phyloP scores from a whole-genome alignment of 2,797 vertebrate genomes.

The Enteromius radiatus region DNA sequence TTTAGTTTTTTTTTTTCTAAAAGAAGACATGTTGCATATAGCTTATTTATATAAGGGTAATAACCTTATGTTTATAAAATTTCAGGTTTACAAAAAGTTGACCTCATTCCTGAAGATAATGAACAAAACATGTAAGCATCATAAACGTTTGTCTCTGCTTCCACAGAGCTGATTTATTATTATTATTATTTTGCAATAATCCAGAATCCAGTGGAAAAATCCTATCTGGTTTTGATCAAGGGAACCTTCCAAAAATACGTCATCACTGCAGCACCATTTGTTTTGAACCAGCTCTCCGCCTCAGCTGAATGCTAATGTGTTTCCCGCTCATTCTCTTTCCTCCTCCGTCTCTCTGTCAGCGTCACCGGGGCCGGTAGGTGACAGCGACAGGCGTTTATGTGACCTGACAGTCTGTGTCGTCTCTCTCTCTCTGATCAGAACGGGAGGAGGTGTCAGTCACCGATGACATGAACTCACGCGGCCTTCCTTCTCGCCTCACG shows the following conservation, averaged over 20 bases:
- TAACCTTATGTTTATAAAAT: neutral
- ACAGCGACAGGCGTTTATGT: constrained; percentile 20
- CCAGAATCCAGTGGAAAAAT: neutral
- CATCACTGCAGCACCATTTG: neutral
- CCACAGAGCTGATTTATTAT: neutral
- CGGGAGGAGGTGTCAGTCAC: constrained; percentile 17
- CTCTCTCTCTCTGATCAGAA: constrained; percentile 27
- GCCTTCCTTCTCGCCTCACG: constrained; percentile 3
- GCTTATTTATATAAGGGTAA: neutral
- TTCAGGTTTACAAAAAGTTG: neutral
- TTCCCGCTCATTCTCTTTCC: constrained; percentile 3
- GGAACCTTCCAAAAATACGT: neutral
- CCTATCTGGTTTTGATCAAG: neutral
- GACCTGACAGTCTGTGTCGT: constrained; percentile 17
- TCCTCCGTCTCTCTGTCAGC: neutral
- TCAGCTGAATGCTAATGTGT: constrained; percentile 29
- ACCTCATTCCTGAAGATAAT: neutral
- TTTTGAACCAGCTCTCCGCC: neutral
- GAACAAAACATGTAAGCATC: neutral
- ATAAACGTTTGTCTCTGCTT: neutral
- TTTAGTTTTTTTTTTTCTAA: too few species aligned
- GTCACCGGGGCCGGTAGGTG: neutral
- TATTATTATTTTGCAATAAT: neutral
- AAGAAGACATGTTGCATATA: too few species aligned
- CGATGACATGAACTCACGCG: constrained; percentile 12